phyloP scores from a whole-genome alignment of 2,113 vertebrate genomes.

The Cisticola juncidis region DNA sequence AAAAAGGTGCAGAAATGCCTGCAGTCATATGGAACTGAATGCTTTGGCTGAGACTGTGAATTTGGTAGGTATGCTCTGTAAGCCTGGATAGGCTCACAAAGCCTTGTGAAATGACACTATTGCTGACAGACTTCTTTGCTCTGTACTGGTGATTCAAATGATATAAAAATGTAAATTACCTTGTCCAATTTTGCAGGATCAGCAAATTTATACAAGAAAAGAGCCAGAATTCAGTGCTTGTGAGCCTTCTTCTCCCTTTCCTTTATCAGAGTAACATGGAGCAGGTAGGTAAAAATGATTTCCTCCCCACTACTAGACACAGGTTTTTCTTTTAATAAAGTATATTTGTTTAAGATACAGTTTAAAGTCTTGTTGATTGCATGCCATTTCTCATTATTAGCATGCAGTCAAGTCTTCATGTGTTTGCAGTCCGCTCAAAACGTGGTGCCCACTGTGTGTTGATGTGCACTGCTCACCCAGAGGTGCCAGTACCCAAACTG shows the following conservation, averaged over 20 bases:
- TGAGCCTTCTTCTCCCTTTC: slow-evolving; percentile 88
- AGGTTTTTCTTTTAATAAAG: not conserved
- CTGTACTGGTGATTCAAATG: not conserved
- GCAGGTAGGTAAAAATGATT: slow-evolving; percentile 73
- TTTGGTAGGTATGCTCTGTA: not conserved
- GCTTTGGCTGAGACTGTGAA: not conserved
- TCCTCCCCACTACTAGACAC: not conserved
- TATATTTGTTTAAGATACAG: not conserved
- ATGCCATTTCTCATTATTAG: not conserved
- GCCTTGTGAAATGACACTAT: not conserved
- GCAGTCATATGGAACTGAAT: not conserved
- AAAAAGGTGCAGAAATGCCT: not conserved
- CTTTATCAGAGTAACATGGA: slow-evolving; percentile 81
- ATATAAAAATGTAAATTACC: not conserved
- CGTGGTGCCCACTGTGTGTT: fast-evolving
- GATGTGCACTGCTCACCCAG: not conserved
- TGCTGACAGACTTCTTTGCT: not conserved
- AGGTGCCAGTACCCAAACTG: not conserved
- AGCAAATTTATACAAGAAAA: slow-evolving; percentile 91
- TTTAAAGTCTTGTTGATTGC: not conserved
- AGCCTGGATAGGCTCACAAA: not conserved
- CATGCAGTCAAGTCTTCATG: not conserved
- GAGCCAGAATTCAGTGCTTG: slow-evolving; percentile 88
- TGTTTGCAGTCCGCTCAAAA: not conserved
- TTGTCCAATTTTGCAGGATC: slow-evolving; percentile 73